These are phyloP conservation scores for Chironomus striatipennis DNA, from an alignment of 1,140 invertebrate genomes.

Conservation along the genomic window DNA sequence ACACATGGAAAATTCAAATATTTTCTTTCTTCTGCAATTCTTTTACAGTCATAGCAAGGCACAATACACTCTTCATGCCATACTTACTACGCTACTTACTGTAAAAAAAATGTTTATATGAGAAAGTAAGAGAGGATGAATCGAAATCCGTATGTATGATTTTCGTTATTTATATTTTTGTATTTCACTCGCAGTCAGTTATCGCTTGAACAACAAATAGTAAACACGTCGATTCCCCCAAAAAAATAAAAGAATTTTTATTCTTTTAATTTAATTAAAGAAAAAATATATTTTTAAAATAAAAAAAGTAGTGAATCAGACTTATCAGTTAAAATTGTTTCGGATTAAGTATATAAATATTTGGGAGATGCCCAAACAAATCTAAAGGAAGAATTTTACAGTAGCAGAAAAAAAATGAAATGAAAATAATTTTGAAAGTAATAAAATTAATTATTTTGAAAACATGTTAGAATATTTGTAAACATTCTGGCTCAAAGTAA, in stretches of 20 bases:
- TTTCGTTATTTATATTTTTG: constrained; percentile 23
- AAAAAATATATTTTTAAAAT: too few species aligned
- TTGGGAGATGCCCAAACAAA: constrained; percentile 3
- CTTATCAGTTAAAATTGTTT: not conserved
- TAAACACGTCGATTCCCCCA: constrained; percentile 15
- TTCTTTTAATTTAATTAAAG: not conserved
- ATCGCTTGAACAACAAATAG: constrained; percentile 13
- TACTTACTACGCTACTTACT: not conserved
- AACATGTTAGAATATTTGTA: constrained; percentile 23
- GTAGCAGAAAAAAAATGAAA: not conserved
- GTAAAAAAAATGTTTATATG: not conserved
- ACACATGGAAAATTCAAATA: too few species aligned
- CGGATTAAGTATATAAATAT: not conserved
- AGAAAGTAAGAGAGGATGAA: not conserved
- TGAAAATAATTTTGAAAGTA: not conserved
- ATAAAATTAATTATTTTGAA: constrained; percentile 23
- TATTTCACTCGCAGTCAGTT: constrained; percentile 21
- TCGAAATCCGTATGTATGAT: constrained; percentile 10
- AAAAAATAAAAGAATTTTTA: not conserved
- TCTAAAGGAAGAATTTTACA: not conserved
- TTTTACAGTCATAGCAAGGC: too few species aligned
- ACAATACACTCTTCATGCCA: too few species aligned
- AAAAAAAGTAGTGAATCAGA: not conserved
- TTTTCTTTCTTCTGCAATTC: too few species aligned
- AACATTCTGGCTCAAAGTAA: constrained; percentile 20